These are phyloP conservation scores for Incurvaria masculella DNA, from an alignment of 2,888 invertebrate genomes.

Conservation along the genomic window DNA sequence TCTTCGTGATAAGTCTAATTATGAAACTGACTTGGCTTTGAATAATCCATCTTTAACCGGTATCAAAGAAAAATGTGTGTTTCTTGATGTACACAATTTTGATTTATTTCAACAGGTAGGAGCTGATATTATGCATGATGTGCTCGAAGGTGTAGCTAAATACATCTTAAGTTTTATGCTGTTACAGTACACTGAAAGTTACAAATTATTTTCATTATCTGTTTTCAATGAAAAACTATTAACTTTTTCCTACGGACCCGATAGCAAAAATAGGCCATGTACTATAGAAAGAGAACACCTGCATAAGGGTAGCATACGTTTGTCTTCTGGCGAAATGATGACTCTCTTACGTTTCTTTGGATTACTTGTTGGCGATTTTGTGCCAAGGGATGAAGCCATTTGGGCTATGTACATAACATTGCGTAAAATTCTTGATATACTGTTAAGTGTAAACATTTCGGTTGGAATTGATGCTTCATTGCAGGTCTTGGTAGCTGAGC, in stretches of 20 bases:
- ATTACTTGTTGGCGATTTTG: slow-evolving; percentile 2
- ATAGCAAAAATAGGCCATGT: not conserved
- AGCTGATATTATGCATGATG: slow-evolving; percentile 20
- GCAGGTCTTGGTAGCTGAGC: slow-evolving; percentile 1
- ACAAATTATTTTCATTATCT: slow-evolving; percentile 1
- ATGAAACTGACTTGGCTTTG: not conserved
- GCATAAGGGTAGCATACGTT: not conserved
- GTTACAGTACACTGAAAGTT: slow-evolving; percentile 1
- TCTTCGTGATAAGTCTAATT: not conserved
- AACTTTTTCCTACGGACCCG: slow-evolving; percentile 3
- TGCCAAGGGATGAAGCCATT: not conserved
- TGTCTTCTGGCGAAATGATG: slow-evolving; percentile 2
- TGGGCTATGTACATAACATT: slow-evolving; percentile 1
- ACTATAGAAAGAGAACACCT: not conserved
- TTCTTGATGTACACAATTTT: slow-evolving; percentile 13
- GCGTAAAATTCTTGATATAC: slow-evolving; percentile 2
- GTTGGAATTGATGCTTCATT: not conserved
- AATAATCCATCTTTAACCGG: slow-evolving; percentile 10
- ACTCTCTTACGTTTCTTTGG: slow-evolving; percentile 2
- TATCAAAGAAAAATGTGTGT: slow-evolving; percentile 16
- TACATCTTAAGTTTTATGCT: slow-evolving; percentile 9
- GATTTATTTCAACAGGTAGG: slow-evolving; percentile 16
- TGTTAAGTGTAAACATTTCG: not conserved
- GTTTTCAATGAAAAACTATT: not conserved
- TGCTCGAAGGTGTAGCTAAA: slow-evolving; percentile 18